Conservation (phyloP, 2,888 invertebrate species). For the Parapristionchus giblindavisi region DNA sequence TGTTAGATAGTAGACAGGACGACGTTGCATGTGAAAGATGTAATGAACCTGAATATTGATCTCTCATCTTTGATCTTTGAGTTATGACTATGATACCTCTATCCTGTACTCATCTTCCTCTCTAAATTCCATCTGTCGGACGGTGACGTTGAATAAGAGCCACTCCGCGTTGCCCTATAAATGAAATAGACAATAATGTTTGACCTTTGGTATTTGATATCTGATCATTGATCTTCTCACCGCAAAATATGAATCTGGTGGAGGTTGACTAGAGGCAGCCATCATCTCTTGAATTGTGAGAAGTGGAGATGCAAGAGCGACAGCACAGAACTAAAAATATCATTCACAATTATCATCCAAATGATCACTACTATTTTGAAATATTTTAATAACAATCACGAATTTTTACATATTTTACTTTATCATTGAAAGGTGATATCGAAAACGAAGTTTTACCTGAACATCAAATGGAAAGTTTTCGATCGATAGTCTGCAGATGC, state of each 20-base stretch:
- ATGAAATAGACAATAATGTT: neutral
- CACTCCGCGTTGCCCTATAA: conserved; percentile 66
- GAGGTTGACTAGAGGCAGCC: conserved; percentile 62
- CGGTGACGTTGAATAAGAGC: conserved; percentile 63
- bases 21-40: conserved; percentile 62
- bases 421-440: neutral
- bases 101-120: conserved; percentile 56
- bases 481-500: conserved; percentile 62
- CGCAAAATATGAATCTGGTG: conserved; percentile 62
- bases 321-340: conserved; percentile 58
- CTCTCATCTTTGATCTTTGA: neutral
- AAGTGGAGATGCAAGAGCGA: conserved; percentile 63
- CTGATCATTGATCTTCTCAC: conserved; percentile 38
- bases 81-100: conserved; percentile 35
- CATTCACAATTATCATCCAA: too few species aligned
- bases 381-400: neutral
- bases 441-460: conserved; percentile 41
- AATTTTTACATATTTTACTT: neutral
- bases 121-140: conserved; percentile 60
- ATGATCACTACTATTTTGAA: neutral
- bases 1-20: conserved; percentile 64
- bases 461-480: conserved; percentile 60
- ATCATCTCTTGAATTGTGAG: conserved; percentile 62
- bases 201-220: neutral
- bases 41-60: conserved; percentile 60